phyloP scores from a whole-genome alignment of 2,113 vertebrate genomes.

The Sinocyclocheilus grahami region DNA sequence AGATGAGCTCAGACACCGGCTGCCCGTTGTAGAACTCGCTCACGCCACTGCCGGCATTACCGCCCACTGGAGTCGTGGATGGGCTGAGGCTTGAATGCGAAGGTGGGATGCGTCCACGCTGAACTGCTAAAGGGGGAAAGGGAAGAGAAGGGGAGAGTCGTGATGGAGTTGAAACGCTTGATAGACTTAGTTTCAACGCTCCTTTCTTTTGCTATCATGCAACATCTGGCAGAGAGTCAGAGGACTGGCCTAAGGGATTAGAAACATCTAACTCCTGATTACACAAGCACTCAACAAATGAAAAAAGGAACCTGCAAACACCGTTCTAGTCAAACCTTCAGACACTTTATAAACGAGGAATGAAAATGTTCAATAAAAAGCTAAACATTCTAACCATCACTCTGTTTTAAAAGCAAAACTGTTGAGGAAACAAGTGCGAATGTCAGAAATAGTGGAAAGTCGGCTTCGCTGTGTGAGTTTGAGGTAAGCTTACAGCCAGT shows the following conservation, averaged over 20 bases:
- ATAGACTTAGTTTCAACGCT: neutral
- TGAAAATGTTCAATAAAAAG: neutral
- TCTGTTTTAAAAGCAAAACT: neutral
- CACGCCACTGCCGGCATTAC: slow-evolving; percentile 62
- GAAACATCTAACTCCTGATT: slow-evolving; percentile 53
- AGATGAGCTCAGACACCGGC: slow-evolving; percentile 91
- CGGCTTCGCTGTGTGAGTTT: neutral
- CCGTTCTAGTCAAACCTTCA: neutral
- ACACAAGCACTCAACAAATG: neutral
- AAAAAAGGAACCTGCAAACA: neutral
- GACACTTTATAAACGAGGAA: neutral
- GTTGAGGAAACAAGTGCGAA: too few species aligned
- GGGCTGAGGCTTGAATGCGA: slow-evolving; percentile 86
- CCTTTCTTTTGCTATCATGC: neutral
- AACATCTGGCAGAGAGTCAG: slow-evolving; percentile 45
- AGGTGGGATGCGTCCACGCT: slow-evolving; percentile 89
- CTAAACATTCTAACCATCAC: neutral
- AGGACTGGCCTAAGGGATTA: slow-evolving; percentile 40
- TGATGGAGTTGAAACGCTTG: slow-evolving; percentile 13
- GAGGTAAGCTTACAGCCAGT: neutral
- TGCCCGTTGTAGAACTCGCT: slow-evolving; percentile 84
- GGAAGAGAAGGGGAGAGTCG: slow-evolving; percentile 23
- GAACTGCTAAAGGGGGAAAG: slow-evolving; percentile 80
- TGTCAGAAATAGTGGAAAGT: neutral
- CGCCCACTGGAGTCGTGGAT: slow-evolving; percentile 76